Percentiles rank a stretch among this genome's conserved stretches.
Conservation (phyloP, 2,888 invertebrate genomes). For the Chymomyza fuscimana region DNA sequence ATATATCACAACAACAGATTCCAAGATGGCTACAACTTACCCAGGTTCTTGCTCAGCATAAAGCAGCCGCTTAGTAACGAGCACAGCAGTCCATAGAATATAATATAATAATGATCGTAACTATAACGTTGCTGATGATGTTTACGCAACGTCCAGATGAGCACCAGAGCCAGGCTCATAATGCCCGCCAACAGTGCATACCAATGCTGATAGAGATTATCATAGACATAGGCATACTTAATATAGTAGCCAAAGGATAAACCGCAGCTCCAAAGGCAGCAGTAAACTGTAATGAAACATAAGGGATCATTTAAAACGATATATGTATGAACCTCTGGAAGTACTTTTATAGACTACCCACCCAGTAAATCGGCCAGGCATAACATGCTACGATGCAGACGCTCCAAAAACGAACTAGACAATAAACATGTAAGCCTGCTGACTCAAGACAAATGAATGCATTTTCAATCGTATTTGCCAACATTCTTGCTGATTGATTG, state of each 20-base stretch:
- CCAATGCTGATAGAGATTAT: slow-evolving; percentile 72
- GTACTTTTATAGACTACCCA: slow-evolving; percentile 35
- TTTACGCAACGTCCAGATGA: slow-evolving; percentile 68
- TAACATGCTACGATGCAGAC: slow-evolving; percentile 35
- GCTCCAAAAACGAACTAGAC: slow-evolving; percentile 45
- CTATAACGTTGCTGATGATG: slow-evolving; percentile 58
- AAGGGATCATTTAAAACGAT: background rate
- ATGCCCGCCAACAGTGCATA: slow-evolving; percentile 54
- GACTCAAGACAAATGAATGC: slow-evolving; percentile 40
- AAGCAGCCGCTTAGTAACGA: slow-evolving; percentile 68
- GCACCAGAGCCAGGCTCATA: slow-evolving; percentile 47
- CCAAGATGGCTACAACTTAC: slow-evolving; percentile 41
- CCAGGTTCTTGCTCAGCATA: slow-evolving; percentile 66
- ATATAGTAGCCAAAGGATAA: slow-evolving; percentile 68
- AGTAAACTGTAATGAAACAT: slow-evolving; percentile 41
- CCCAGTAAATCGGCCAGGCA: slow-evolving; percentile 60
- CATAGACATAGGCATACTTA: slow-evolving; percentile 69
- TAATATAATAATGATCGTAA: slow-evolving; percentile 73
- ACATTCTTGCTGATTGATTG: background rate
- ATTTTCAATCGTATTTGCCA: slow-evolving; percentile 6
- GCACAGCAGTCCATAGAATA: slow-evolving; percentile 73
- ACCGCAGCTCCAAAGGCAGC: slow-evolving; percentile 68
- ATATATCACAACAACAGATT: background rate
- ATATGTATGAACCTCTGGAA: background rate
- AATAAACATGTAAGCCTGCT: slow-evolving; percentile 8